Evolutionary conservation across 2,888 invertebrate genomes (phyloP), one percentile per base, ranked within the genome.

Genomic region (Brachynemurus nebulosus): DNA sequence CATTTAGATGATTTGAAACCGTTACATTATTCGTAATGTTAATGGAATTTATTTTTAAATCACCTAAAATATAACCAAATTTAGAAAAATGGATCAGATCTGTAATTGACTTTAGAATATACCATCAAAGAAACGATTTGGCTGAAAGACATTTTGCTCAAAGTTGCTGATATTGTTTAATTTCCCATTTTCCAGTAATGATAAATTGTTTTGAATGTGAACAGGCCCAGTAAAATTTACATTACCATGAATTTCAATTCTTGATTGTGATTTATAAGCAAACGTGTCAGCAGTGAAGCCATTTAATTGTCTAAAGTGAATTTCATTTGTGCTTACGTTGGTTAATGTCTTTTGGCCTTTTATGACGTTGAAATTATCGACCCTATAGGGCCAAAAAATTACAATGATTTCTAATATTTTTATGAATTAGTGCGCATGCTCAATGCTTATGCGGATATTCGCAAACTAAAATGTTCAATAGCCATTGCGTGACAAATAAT

Each of bases 221-320:
- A 58, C 51, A 6, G 51, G 21, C 12, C 54, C 49, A 14, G 52
- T 44, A 44, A 63, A 56, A 21, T 49, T 47, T 5, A 63, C 25
- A 52, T 58, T 48, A 9, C 61, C 61, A 45, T 54, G 49, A 18
- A 62, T 42, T 20, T 43, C 35, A 40, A 53, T 34, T 9, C 52
- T 36, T n/a, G 50, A 45, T 35, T 51, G 45, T 38, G 48, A 48
- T 18, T 50, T 52, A 42, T 51, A 56, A 4, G 56, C 45, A 35
- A 63, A 51, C 21, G 56, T 48, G 11, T 48, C 45, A 6, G 54
- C 48, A 16, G 48, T 25, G 21, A 59, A 53, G 7, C 51, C 56
- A 48, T 64, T 62, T 3, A 63, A 40, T 9, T 36, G 48, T 1
- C 53, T 50, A 44, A 65, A 58, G 35, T 50, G 52, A 19, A 64